Evolutionary conservation across 2,113 vertebrate species (phyloP).

Genomic region (Gobio gobio): DNA sequence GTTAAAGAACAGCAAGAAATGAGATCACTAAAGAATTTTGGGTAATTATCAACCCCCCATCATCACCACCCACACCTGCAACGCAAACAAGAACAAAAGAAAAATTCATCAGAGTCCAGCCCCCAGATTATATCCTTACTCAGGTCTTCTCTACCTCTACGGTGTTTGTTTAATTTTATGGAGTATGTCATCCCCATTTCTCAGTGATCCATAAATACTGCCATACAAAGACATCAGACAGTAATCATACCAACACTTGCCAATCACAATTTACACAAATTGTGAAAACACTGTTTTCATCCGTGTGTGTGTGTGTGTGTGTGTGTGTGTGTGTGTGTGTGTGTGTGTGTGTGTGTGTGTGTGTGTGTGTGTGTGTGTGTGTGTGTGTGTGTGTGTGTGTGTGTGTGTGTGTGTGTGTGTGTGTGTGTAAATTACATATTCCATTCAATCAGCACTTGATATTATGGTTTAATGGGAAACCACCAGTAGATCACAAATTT

Average conservation of each 20-base stretch:
- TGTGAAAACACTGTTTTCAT: too few relatives aligned
- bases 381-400: too few relatives aligned
- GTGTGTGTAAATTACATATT: background rate
- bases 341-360: too few relatives aligned
- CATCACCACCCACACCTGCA: conserved; percentile 15
- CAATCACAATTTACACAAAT: too few relatives aligned
- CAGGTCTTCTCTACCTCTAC: background rate
- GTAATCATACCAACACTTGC: too few relatives aligned
- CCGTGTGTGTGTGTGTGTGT: too few relatives aligned
- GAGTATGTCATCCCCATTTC: background rate
- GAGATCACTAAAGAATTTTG: conserved; percentile 28
- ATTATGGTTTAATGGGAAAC: background rate
- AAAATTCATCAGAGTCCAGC: conserved; percentile 12
- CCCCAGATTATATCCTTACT: background rate
- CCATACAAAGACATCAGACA: background rate
- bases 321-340: too few relatives aligned
- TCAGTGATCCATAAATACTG: background rate
- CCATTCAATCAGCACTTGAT: background rate
- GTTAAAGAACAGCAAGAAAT: conserved; percentile 40
- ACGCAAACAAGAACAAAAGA: conserved; percentile 38
- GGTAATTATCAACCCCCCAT: conserved; percentile 17
- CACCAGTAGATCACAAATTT: background rate
- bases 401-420: too few relatives aligned
- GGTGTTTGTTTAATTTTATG: background rate
- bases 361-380: too few relatives aligned